Conservation (phyloP, 1,140 invertebrate genomes). For the Tetragonula clypearis region DNA sequence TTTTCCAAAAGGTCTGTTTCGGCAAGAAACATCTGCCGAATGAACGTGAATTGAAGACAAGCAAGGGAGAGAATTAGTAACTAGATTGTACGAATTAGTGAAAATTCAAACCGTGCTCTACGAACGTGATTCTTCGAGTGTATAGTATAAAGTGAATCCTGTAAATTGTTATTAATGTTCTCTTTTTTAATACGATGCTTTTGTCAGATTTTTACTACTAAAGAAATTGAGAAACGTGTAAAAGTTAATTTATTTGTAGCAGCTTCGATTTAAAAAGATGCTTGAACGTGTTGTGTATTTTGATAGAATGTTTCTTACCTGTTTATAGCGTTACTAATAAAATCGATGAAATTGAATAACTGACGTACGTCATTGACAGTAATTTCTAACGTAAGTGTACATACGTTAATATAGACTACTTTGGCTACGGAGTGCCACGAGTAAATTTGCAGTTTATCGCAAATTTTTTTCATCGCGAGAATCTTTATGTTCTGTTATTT, state of each 20-base stretch:
- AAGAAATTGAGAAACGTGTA: conserved; percentile 2
- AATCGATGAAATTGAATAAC: background rate
- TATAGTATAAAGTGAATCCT: conserved; percentile 2
- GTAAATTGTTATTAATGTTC: conserved; percentile 44
- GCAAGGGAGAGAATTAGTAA: background rate
- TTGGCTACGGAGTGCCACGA: conserved; percentile 43
- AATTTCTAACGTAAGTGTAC: background rate
- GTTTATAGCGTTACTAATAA: conserved; percentile 25
- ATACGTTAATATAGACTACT: conserved; percentile 26
- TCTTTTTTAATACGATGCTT: conserved; percentile 3
- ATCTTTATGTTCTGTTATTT: conserved; percentile 23
- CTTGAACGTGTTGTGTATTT: conserved; percentile 34
- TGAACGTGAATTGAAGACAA: background rate
- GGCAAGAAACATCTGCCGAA: background rate
- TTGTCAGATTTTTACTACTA: conserved; percentile 9
- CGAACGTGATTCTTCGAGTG: background rate
- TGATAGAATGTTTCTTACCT: conserved; percentile 43
- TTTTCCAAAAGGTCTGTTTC: conserved; percentile 43
- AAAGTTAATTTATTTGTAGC: conserved; percentile 46
- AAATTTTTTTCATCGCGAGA: background rate
- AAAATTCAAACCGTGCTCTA: background rate
- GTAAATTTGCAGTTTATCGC: conserved; percentile 16
- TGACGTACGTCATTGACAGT: background rate
- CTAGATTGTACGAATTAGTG: background rate
- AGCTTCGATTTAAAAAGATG: conserved; percentile 1